Percentiles rank a stretch among this genome's conserved stretches.
Evolutionary conservation across 2,113 vertebrate genomes (phyloP).

Genomic region (Perca flavescens): DNA sequence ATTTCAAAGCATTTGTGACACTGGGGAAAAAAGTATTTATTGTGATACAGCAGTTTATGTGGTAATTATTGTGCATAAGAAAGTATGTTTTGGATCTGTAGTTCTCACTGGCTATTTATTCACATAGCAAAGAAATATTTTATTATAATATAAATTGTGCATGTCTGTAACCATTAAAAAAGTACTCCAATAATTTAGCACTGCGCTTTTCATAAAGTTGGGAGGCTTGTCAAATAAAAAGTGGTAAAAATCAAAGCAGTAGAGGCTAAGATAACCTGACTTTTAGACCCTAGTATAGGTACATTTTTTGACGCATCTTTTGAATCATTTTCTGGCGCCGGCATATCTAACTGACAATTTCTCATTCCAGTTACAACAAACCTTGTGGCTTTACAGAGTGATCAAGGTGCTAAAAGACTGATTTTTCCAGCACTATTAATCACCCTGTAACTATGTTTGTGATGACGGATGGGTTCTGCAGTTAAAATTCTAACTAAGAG

Average conservation of each 20-base stretch:
- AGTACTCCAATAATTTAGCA: not conserved
- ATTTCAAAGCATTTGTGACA: not conserved
- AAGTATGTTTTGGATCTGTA: not conserved
- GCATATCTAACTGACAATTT: slow-evolving; percentile 22
- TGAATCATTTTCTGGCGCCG: not conserved
- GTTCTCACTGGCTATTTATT: not conserved
- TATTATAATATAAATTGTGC: not conserved
- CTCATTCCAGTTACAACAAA: slow-evolving; percentile 36
- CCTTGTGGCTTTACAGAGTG: slow-evolving; percentile 15
- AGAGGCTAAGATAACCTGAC: not conserved
- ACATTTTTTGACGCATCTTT: not conserved
- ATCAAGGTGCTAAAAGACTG: slow-evolving; percentile 16
- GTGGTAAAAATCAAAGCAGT: not conserved
- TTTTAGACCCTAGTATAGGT: not conserved
- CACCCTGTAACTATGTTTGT: slow-evolving; percentile 32
- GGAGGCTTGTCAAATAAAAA: not conserved
- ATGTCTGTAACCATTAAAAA: not conserved
- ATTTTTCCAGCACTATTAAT: slow-evolving; percentile 49
- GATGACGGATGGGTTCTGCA: slow-evolving; percentile 42
- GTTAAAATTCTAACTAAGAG: slow-evolving; percentile 77
- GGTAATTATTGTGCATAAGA: not conserved
- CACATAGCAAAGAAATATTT: not conserved
- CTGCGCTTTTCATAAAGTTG: not conserved
- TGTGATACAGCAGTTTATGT: not conserved
- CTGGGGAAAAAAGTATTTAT: not conserved